Conservation (phyloP, 2,888 invertebrate species). For the Aleiodes leptofemur region DNA sequence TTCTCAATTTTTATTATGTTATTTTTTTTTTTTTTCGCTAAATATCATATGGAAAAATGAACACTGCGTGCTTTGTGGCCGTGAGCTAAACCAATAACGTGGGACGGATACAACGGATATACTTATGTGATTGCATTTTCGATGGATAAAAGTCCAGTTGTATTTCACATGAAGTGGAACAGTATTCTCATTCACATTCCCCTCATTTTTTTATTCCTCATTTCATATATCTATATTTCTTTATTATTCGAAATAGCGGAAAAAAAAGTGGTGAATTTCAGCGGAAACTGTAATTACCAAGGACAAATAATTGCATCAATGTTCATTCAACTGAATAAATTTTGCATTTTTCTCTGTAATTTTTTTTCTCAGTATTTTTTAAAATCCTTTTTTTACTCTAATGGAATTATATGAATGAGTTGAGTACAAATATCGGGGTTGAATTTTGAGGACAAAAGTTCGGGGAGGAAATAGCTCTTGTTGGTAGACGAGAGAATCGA, state of each 20-base stretch:
- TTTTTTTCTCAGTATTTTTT: not conserved
- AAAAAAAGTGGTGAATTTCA: no score
- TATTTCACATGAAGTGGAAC: slow-evolving; percentile 20
- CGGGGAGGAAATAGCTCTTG: slow-evolving; percentile 1
- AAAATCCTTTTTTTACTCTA: not conserved
- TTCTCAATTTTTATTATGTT: not conserved
- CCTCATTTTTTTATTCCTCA: not conserved
- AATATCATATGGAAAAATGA: slow-evolving; percentile 31
- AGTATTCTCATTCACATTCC: not conserved
- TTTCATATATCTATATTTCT: not conserved
- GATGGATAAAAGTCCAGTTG: slow-evolving; percentile 41
- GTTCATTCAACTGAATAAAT: not conserved
- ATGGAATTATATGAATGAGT: not conserved
- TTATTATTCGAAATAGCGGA: no score
- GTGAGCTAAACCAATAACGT: slow-evolving; percentile 42
- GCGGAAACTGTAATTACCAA: no score
- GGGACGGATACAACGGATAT: slow-evolving; percentile 37
- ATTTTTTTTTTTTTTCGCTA: not conserved
- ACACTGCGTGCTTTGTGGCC: slow-evolving; percentile 38
- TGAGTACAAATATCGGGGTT: not conserved
- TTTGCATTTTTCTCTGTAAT: not conserved
- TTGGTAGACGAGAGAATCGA: not conserved
- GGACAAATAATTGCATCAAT: no score
- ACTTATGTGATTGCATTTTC: slow-evolving; percentile 42
- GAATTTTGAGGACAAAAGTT: slow-evolving; percentile 7